Base-by-base conservation (phyloP, 2,888 invertebrate genomes). In the Phasia obesa region DNA sequence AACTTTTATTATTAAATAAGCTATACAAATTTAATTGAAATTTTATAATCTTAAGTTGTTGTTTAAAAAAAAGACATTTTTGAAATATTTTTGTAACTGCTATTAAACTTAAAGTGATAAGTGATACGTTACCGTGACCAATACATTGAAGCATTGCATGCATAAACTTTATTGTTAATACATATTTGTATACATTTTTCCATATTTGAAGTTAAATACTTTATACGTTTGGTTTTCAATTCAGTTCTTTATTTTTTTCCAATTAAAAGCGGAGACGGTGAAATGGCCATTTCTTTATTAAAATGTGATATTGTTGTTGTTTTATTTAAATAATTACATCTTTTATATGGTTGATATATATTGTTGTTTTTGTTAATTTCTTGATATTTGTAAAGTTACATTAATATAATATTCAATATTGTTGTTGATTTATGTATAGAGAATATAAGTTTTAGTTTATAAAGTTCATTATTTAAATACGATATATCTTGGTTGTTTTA, bases 401-500 rank as follows among this genome's bases (percentile, higher is more conserved):
- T 65, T 44, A 27, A 35, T 59, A 60, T 57, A 25, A n/a, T 55
- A 57, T 62, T 27, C 15, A 53, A 62, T 19, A 31, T 70, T 73
- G 27, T 67, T 79, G 23, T 73, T 73, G 6, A n/a, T 38, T 21
- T 42, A 60, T 47, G 35, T 38, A 71, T 44, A 55, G 21, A 60
- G 55, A 64, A 55, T 73, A 65, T 79, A 59, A 27, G 42, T 79
- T 65, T 35, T 65, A 53, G 53, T 73, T 53, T 13, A 51, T 47
- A 13, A n/a, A 23, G 9, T 60, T 44, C 2, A 19, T 38, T 49
- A 42, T 25, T 35, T 55, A 81, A 64, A 73, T 79, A 74, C 60
- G 60, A 75, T 80, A 75, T 42, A 69, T 49, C 35, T 69, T 64
- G 55, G 57, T 42, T 81, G 76, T 53, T 17, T 62, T 47, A 13